Base-by-base conservation (phyloP, 2,888 invertebrate genomes). In the Laspeyria flexula region DNA sequence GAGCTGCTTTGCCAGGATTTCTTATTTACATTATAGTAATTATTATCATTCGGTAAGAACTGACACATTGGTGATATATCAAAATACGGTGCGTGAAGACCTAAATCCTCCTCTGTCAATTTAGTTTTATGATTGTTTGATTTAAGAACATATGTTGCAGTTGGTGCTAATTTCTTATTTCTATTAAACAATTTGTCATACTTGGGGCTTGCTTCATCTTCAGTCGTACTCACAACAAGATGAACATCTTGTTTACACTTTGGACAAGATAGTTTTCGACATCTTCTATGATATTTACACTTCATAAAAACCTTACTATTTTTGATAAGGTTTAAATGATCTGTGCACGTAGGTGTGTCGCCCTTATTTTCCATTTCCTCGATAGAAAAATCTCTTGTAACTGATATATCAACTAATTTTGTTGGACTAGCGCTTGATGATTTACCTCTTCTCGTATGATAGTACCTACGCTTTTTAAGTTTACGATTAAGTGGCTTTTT, bases 51-150 rank as follows among this genome's bases (percentile, higher is more conserved):
- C 3, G 85, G 82, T 48, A 88, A 57, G 56, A 89, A 78, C 64
- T 90, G 88, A 51, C 89, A 90, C 15, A 87, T 60, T 1, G 89
- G 89, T 15, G 90, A 65, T 41, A 87, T 56, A 55, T 89, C 88
- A 59, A 90, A 88, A 11, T 75, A 80, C 7, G 88, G 88, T 15
- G 85, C 73, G 59, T 89, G 90, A 4, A 40, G 49, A 48, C 88
- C 89, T 21, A 69, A 44, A 38, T 82, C 82, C 33, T 81, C 65
- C 11, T 70, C 63, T n/a, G 61, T 48, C n/a, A 30, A 43, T 52
- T 66, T 71, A 18, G 56, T 55, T 61, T 55, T 57, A 44, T 52
- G 52, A 42, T 15, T 52, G 40, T 65, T 77, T 11, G 70, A 51
- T 61, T 59, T 67, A 39, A 65, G 77, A 11, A 25, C 7, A 25